Percentiles rank a stretch among this genome's conserved stretches.
Evolutionary conservation across 2,113 vertebrate genomes (phyloP).

Genomic region (Tyto alba): DNA sequence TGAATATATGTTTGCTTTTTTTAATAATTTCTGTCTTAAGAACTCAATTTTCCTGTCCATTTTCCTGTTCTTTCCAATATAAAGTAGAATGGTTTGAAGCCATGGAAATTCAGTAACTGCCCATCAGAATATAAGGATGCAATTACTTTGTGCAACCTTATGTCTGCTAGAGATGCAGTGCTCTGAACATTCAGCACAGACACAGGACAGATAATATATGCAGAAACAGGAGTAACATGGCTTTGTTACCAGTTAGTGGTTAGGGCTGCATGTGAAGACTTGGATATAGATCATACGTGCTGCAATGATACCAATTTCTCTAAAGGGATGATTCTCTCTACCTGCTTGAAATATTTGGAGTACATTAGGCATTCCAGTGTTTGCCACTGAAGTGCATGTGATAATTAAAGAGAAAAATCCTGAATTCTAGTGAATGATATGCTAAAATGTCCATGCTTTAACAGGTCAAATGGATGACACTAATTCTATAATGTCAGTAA

Average conservation of each 20-base stretch:
- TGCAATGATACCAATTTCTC: not conserved
- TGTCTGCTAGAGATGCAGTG: not conserved
- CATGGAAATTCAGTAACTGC: not conserved
- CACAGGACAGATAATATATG: not conserved
- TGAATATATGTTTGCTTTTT: fast-evolving
- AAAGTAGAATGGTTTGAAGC: not conserved
- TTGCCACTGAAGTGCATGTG: not conserved
- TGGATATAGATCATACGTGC: not conserved
- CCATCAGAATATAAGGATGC: not conserved
- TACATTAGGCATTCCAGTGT: not conserved
- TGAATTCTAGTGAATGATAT: not conserved
- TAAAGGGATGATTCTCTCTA: not conserved
- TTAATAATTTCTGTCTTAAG: not conserved
- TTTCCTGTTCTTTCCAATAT: not conserved
- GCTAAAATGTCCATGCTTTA: not conserved
- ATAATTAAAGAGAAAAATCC: not conserved
- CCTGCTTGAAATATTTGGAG: not conserved
- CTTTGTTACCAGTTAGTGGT: not conserved
- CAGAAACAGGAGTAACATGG: not conserved
- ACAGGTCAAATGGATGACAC: not conserved
- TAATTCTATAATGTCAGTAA: not conserved
- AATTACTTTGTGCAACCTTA: not conserved
- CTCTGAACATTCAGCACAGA: not conserved
- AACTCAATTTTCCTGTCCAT: not conserved
- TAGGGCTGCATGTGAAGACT: not conserved